phyloP scores from a whole-genome alignment of 2,797 vertebrate genomes.

The Pygocentrus nattereri region DNA sequence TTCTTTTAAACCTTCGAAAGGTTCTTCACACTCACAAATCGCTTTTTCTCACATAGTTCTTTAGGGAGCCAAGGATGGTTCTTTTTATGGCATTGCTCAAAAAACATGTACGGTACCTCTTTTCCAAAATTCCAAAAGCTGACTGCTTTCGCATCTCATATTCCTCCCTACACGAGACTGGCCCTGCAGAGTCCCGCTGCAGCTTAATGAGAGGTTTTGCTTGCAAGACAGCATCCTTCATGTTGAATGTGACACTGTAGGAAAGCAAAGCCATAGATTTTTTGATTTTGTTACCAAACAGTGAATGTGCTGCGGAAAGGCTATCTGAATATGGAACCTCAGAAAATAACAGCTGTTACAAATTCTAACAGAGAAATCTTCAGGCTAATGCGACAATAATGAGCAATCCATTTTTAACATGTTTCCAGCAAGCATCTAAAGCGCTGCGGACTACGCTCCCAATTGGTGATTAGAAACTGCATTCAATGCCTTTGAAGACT shows the following conservation, averaged over 20 bases:
- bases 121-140: too few species aligned
- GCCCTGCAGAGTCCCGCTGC: not conserved
- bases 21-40: too few species aligned
- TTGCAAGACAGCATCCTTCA: not conserved
- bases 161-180: constrained; percentile 17
- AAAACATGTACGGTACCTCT: too few species aligned
- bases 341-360: not conserved
- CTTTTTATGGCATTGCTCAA: too few species aligned
- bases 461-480: constrained; percentile 26
- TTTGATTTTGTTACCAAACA: not conserved
- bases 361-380: constrained; percentile 4
- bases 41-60: too few species aligned
- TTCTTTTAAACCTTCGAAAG: too few species aligned
- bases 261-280: not conserved
- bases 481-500: constrained; percentile 25
- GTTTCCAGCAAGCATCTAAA: constrained; percentile 39
- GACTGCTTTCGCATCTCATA: constrained; percentile 22
- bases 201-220: constrained; percentile 29
- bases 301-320: not conserved
- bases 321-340: constrained; percentile 15
- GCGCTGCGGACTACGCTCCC: constrained; percentile 17
- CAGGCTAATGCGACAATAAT: constrained; percentile 26
- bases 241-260: not conserved
- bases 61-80: too few species aligned
- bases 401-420: constrained; percentile 39